phyloP scores from a whole-genome alignment of 2,888 invertebrate species.

The Tetrapedia diversipes region DNA sequence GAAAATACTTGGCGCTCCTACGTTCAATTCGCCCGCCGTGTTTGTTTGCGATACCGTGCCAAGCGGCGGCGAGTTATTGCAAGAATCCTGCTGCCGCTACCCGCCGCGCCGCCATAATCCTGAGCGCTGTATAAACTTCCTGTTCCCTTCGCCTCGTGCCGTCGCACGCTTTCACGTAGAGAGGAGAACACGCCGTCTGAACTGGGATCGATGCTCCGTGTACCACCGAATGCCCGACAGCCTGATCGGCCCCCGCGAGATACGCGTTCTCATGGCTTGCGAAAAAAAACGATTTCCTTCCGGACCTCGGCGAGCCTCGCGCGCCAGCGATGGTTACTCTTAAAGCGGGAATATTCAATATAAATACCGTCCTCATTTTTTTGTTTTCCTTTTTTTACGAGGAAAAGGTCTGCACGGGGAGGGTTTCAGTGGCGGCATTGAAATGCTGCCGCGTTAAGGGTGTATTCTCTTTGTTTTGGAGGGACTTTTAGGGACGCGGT shows the following conservation, averaged over 20 bases:
- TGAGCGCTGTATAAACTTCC: slow-evolving; percentile 67
- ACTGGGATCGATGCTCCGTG: slow-evolving; percentile 37
- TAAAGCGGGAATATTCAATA: slow-evolving; percentile 7
- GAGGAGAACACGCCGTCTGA: slow-evolving; percentile 12
- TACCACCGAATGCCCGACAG: slow-evolving; percentile 34
- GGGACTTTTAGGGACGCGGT: background rate
- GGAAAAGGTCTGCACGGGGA: background rate
- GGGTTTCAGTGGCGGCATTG: background rate
- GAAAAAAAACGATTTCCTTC: slow-evolving; percentile 29
- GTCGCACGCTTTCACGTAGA: slow-evolving; percentile 51
- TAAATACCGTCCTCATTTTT: background rate
- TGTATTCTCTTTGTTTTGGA: no score
- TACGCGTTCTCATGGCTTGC: slow-evolving; percentile 30
- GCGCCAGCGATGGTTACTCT: background rate
- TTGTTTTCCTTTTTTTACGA: background rate
- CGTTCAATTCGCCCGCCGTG: slow-evolving; percentile 71
- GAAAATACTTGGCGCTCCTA: slow-evolving; percentile 80
- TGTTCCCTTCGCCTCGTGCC: slow-evolving; percentile 45
- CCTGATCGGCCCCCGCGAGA: slow-evolving; percentile 34
- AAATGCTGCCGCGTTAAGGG: background rate
- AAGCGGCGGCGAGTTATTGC: slow-evolving; percentile 72
- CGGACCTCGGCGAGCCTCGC: background rate
- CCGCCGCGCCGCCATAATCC: slow-evolving; percentile 71
- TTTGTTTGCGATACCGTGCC: slow-evolving; percentile 71
- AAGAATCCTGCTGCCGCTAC: slow-evolving; percentile 72